Conservation (phyloP, 2,888 invertebrate species). For the Mythimna ferrago region DNA sequence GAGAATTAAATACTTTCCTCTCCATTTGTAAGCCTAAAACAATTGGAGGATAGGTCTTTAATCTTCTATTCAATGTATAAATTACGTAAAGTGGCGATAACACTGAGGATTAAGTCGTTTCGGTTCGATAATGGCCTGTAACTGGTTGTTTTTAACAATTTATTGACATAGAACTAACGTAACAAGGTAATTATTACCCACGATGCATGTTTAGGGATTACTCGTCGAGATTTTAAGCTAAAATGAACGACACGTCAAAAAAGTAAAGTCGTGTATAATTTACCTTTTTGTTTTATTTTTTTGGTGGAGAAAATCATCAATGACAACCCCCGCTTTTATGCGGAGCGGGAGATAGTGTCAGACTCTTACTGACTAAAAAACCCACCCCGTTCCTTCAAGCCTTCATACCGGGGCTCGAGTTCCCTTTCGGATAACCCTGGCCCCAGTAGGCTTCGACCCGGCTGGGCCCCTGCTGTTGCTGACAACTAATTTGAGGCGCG, state of each 20-base stretch:
- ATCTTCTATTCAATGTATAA: slow-evolving; percentile 37
- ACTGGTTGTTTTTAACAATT: slow-evolving; percentile 34
- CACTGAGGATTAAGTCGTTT: slow-evolving; percentile 32
- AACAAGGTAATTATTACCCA: not conserved
- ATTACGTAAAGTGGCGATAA: slow-evolving; percentile 44
- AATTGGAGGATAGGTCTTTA: slow-evolving; percentile 28
- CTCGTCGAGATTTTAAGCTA: not conserved
- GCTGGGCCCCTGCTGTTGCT: too few relatives aligned
- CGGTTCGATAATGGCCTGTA: slow-evolving; percentile 39
- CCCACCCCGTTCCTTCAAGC: too few relatives aligned
- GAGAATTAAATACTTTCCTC: not conserved
- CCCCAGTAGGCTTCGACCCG: too few relatives aligned
- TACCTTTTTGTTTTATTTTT: too few relatives aligned
- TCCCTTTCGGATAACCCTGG: too few relatives aligned
- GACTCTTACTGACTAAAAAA: too few relatives aligned
- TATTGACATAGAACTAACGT: slow-evolving; percentile 21
- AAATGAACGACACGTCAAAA: not conserved
- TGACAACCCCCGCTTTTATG: too few relatives aligned
- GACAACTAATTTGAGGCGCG: too few relatives aligned
- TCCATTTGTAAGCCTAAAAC: not conserved
- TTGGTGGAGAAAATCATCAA: too few relatives aligned
- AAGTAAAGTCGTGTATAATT: too few relatives aligned
- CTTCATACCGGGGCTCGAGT: too few relatives aligned
- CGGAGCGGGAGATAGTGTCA: too few relatives aligned
- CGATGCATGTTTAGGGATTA: not conserved